Evolutionary conservation across 2,888 invertebrate genomes (phyloP), one percentile per base, ranked within the genome.

Genomic region (Portevinia maculata): DNA sequence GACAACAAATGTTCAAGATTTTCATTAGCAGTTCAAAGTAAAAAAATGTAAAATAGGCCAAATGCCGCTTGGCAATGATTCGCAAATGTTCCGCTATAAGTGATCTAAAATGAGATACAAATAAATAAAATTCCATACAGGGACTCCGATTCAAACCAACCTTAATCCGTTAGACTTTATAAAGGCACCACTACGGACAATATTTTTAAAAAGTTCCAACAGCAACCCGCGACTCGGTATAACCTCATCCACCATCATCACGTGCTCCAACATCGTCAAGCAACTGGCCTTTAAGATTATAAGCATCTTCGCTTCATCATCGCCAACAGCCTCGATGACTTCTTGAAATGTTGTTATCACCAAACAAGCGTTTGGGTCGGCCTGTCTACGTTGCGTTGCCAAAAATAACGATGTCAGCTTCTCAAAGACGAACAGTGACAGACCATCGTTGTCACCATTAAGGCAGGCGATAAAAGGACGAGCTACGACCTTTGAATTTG

Each of bases 181-280:
- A 50, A 87, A 90, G 0, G 86, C 73, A 0, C 65, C 8, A 32
- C 86, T 84, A 1, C 75, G 59, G 0, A 87, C 84, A 1, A 90
- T 69, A 1, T 85, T 86, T 4, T 86, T 87, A 15, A 90, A 87
- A 6, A 90, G 78, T 1, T 86, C 86, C 19, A 90, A 73, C 6
- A 90, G 74, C 48, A 89, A 85, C 0, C 83, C 75, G 1, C 88
- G 88, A 85, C 90, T 90, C 1, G 90, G 87, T 24, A 88, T 88
- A 60, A 88, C 85, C 55, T 90, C 90, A 65, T 90, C 90, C 0
- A 89, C 88, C 87, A 91, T 89, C 89, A 91, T 90, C 0, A 89
- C 84, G 74, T 90, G 90, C 74, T 91, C 91, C n/a, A 91, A 79
- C 34, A 88, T 85, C 1, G 87, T 85, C 9, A 88, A 69, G 15